A percentile compares a stretch with the other conserved stretches of the same genome.
phyloP scores from a whole-genome alignment of 2,888 invertebrate species.

The Watsonalla binaria region DNA sequence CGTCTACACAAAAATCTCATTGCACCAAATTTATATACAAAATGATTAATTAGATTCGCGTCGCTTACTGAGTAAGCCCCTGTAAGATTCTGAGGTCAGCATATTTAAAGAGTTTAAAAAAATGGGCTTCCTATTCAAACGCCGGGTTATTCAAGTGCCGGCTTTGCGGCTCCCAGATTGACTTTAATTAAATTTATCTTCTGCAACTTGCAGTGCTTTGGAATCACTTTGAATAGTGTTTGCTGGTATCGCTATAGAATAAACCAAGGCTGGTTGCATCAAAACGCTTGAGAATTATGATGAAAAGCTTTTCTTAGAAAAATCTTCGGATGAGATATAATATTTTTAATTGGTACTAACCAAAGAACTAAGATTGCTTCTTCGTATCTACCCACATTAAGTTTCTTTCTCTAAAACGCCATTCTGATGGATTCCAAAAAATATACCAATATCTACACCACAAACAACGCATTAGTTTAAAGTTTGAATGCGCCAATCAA shows the following conservation, averaged over 20 bases:
- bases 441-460: too few species aligned
- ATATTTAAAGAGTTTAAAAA: not conserved
- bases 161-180: constrained; percentile 4
- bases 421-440: too few species aligned
- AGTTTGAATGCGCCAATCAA: too few species aligned
- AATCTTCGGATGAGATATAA: not conserved
- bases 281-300: too few species aligned
- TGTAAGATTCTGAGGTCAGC: not conserved
- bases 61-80: not conserved
- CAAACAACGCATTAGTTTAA: too few species aligned
- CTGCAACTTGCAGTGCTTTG: constrained; percentile 7
- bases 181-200: constrained; percentile 16
- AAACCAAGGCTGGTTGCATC: not conserved
- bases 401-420: too few species aligned
- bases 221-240: constrained; percentile 6
- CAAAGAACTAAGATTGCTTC: too few species aligned
- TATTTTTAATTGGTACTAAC: too few species aligned
- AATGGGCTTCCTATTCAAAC: not conserved
- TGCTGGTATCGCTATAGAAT: constrained; percentile 1
- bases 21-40: too few species aligned
- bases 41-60: too few species aligned
- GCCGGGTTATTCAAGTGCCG: constrained; percentile 4
- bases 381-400: too few species aligned
- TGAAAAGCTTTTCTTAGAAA: not conserved
- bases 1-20: too few species aligned